Evolutionary conservation across 37 sponge, comb jelly and placozoan genomes (phyloP).

Genomic region (Bolinopsis microptera): DNA sequence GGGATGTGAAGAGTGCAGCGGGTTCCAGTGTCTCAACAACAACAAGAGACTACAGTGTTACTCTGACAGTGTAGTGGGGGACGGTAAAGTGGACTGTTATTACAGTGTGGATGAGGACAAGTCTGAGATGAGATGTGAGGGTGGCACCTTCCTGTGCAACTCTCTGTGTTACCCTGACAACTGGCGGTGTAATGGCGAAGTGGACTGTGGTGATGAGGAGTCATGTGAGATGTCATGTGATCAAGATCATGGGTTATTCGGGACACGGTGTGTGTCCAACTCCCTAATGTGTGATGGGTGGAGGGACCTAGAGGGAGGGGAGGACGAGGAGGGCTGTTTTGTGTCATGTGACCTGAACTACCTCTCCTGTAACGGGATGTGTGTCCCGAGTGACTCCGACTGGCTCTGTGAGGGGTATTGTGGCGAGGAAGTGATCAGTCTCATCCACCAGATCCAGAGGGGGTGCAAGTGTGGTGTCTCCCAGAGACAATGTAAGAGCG

Average conservation of each 20-base stretch:
- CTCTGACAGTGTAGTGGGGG: not conserved
- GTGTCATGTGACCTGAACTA: not conserved
- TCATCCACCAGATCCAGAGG: not conserved
- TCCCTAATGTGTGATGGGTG: slow-evolving; percentile 49
- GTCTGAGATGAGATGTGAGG: not conserved
- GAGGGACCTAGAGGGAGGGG: not conserved
- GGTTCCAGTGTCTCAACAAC: not conserved
- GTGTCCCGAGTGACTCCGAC: not conserved
- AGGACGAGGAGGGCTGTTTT: not conserved
- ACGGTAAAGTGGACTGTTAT: slow-evolving; percentile 30
- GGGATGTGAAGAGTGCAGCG: not conserved
- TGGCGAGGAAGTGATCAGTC: not conserved
- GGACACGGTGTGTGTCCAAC: slow-evolving; percentile 15
- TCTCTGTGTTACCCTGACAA: not conserved
- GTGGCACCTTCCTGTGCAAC: not conserved
- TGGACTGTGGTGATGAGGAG: not conserved
- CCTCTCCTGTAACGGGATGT: not conserved
- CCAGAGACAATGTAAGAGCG: not conserved
- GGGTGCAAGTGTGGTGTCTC: not conserved
- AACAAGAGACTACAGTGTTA: not conserved
- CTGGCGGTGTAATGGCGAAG: not conserved
- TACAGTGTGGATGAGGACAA: not conserved
- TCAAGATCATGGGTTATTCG: not conserved
- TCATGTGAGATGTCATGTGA: not conserved
- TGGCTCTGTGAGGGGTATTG: slow-evolving; percentile 46